These are phyloP conservation scores for Lithobius niger DNA, from an alignment of 1,140 invertebrate species.

Conservation along the genomic window DNA sequence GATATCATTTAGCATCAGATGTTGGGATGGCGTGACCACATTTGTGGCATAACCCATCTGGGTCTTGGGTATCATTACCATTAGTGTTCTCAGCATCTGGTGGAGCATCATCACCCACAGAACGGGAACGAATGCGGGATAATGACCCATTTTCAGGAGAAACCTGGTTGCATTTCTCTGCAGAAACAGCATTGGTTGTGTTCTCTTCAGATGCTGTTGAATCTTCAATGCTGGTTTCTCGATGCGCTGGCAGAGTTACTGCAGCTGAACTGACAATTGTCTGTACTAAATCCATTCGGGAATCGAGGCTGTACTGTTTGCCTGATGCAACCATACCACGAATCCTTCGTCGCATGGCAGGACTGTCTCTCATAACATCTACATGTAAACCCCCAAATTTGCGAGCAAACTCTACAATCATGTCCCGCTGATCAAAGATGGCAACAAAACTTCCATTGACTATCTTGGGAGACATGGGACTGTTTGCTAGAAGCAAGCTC, in stretches of 20 bases:
- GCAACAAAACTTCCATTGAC: conserved; percentile 93
- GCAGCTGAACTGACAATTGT: conserved; percentile 23
- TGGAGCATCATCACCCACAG: too few relatives aligned
- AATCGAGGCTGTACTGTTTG: conserved; percentile 81
- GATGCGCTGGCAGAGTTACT: conserved; percentile 29
- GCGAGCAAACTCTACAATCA: conserved; percentile 57
- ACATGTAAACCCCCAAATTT: conserved; percentile 51
- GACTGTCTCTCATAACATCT: conserved; percentile 29
- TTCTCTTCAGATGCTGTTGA: too few relatives aligned
- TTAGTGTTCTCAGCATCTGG: too few relatives aligned
- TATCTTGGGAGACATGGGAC: conserved; percentile 92
- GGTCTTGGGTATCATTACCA: too few relatives aligned
- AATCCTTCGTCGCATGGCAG: conserved; percentile 62
- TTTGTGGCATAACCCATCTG: too few relatives aligned
- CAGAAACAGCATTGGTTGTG: too few relatives aligned
- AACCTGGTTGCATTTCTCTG: too few relatives aligned
- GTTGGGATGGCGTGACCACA: too few relatives aligned
- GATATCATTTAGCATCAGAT: too few relatives aligned
- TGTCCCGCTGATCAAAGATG: conserved; percentile 77
- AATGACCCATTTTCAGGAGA: too few relatives aligned
- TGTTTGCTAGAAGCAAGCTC: conserved; percentile 76
- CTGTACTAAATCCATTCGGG: conserved; percentile 76
- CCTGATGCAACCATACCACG: conserved; percentile 73
- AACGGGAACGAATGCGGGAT: too few relatives aligned
- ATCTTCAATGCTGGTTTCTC: too few relatives aligned